Evolutionary conservation across 2,113 vertebrate species (phyloP).

Genomic region (Camelus dromedarius): DNA sequence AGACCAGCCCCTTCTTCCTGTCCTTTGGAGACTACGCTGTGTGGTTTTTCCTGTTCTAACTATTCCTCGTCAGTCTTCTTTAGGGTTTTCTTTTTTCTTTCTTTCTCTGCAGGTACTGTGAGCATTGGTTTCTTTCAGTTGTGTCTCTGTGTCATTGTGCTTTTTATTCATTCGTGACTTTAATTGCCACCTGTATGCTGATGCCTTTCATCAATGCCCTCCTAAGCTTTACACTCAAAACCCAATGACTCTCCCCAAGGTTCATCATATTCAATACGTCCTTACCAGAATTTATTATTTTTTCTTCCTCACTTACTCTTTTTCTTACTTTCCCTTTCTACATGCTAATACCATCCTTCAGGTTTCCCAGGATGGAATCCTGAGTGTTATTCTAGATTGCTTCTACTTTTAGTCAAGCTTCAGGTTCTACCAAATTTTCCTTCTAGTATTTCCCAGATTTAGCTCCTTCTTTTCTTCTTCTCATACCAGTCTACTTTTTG

Average conservation of each 20-base stretch:
- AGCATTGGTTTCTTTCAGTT: conserved; percentile 43
- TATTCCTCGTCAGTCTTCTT: neutral
- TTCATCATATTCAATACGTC: neutral
- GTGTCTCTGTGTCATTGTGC: neutral
- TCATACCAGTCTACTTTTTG: neutral
- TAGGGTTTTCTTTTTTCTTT: neutral
- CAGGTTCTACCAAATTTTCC: conserved; percentile 16
- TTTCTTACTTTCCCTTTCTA: neutral
- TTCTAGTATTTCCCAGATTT: conserved; percentile 11
- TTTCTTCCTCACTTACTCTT: neutral
- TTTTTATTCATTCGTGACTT: neutral
- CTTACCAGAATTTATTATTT: neutral
- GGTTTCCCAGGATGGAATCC: conserved; percentile 9
- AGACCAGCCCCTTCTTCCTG: conserved; percentile 18
- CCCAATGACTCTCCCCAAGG: neutral
- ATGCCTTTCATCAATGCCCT: neutral
- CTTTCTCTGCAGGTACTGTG: neutral
- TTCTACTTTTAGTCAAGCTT: neutral
- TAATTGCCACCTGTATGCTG: neutral
- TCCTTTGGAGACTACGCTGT: neutral
- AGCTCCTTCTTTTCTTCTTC: conserved; percentile 29
- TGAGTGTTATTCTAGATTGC: neutral
- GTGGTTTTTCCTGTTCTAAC: neutral
- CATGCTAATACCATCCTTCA: neutral
- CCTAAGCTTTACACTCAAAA: conserved; percentile 53